A percentile compares a stretch with the other conserved stretches of the same genome.
phyloP scores from a whole-genome alignment of 1,140 invertebrate genomes.

The Apis laboriosa region DNA sequence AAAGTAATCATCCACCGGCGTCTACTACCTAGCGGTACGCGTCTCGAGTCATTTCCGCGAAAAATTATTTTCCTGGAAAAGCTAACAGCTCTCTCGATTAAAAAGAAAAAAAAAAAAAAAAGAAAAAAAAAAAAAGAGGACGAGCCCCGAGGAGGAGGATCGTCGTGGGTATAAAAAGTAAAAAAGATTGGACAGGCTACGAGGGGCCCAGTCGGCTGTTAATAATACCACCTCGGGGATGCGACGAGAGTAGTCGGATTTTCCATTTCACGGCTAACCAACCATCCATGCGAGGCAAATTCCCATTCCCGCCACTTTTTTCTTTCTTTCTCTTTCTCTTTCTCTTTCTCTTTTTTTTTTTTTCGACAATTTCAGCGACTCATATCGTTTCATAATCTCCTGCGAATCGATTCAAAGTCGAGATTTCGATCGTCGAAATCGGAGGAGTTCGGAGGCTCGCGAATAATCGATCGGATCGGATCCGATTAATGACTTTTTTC shows the following conservation, averaged over 20 bases:
- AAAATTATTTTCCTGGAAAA: slow-evolving; percentile 14
- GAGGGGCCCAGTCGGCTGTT: slow-evolving; percentile 48
- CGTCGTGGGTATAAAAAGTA: slow-evolving; percentile 31
- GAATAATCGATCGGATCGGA: not conserved
- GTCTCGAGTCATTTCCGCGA: not conserved
- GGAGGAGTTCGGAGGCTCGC: not conserved
- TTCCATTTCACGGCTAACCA: slow-evolving; percentile 50
- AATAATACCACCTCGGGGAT: slow-evolving; percentile 57
- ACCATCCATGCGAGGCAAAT: slow-evolving; percentile 41
- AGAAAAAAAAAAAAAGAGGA: not conserved
- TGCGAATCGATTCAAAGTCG: not conserved
- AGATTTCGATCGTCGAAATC: not conserved
- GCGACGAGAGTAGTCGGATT: slow-evolving; percentile 7
- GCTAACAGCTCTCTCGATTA: slow-evolving; percentile 29
- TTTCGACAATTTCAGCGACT: too few species aligned
- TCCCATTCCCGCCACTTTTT: slow-evolving; percentile 9
- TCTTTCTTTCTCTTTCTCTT: not conserved
- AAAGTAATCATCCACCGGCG: slow-evolving; percentile 35
- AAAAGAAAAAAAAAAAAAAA: slow-evolving; percentile 16
- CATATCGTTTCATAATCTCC: not conserved
- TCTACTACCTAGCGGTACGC: not conserved
- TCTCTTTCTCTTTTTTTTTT: not conserved
- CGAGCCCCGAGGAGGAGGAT: slow-evolving; percentile 32
- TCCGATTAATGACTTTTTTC: slow-evolving; percentile 14
- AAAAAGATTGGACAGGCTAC: slow-evolving; percentile 55